phyloP scores from a whole-genome alignment of 53 echinoderm and acorn worm species.

The Glandiceps talaboti region DNA sequence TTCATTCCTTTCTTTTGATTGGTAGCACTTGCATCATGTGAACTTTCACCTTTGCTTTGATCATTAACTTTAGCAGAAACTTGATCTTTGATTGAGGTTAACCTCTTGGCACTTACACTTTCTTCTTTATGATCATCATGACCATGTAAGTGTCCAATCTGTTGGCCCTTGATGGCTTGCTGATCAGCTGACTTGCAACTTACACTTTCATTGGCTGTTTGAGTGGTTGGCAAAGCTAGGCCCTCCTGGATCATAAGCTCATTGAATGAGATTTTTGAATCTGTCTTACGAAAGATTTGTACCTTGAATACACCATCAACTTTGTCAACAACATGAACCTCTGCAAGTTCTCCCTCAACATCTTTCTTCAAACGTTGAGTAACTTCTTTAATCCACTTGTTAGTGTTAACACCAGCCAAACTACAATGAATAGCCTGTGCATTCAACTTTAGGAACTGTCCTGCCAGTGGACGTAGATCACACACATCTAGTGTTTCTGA shows the following conservation, averaged over 20 bases:
- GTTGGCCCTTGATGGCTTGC: too few species aligned
- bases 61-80: too few species aligned
- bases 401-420: not conserved
- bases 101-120: too few species aligned
- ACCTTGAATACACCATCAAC: not conserved
- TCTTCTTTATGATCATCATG: too few species aligned
- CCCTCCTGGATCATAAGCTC: not conserved
- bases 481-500: constrained; percentile 1
- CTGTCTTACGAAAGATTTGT: not conserved
- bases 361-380: constrained; percentile 4
- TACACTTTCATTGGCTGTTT: not conserved
- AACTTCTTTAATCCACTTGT: constrained; percentile 4
- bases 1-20: not conserved
- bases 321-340: not conserved
- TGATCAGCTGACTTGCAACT: not conserved
- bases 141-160: too few species aligned
- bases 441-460: constrained; percentile 10
- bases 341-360: constrained; percentile 2
- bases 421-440: constrained; percentile 24
- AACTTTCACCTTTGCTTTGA: too few species aligned
- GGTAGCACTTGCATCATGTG: too few species aligned
- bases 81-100: too few species aligned
- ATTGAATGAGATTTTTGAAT: not conserved
- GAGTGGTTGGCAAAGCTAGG: not conserved
- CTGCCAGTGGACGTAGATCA: constrained; percentile 10